Evolutionary conservation across 2,113 vertebrate genomes (phyloP), one percentile per base, ranked within the genome.

Genomic region (Salvelinus namaycush): DNA sequence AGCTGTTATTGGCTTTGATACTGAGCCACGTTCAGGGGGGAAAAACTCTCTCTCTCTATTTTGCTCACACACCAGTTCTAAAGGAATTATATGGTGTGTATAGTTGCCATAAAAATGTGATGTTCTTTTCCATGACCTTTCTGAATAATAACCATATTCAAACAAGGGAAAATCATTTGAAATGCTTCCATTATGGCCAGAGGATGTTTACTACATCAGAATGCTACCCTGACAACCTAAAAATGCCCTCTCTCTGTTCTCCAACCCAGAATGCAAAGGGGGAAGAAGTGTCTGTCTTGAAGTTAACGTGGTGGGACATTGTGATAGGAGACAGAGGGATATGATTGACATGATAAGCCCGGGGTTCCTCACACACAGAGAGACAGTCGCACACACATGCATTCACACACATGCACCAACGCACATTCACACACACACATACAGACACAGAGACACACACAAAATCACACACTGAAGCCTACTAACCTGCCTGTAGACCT

Each of bases 291-390:
- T 72, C 12, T 44, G 69, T 49, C 68, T 34, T 87, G 89, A 88
- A 22, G 75, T 26, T 88, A 82, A 92, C 75, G 26, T 26, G 65
- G 64, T 31, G 69, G 29, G 88, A 90, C 88, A 79, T 54, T 71
- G 81, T 86, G 86, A 88, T 84, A 80, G 78, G n/a, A 78, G 76
- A 81, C 76, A 6, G 81, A 75, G 82, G 81, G 77, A 75, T 73
- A 69, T 76, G 83, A 75, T 81, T 77, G 81, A 86, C 87, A 81
- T 79, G 71, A 69, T 68, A n/a, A 79, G 74, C 72, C 72, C 75
- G 79, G 81, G 68, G 57, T 77, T 64, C 74, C 77, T 34, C 26
- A 14, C 57, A 48, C 66, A 74, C 69, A 84, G 69, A 82, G 70
- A 66, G 39, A 54, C 51, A 16, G 51, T 54, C 7, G 3, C 62